These are phyloP conservation scores for Motacilla tschutschensis DNA, from an alignment of 2,113 vertebrate genomes.

Conservation along the genomic window DNA sequence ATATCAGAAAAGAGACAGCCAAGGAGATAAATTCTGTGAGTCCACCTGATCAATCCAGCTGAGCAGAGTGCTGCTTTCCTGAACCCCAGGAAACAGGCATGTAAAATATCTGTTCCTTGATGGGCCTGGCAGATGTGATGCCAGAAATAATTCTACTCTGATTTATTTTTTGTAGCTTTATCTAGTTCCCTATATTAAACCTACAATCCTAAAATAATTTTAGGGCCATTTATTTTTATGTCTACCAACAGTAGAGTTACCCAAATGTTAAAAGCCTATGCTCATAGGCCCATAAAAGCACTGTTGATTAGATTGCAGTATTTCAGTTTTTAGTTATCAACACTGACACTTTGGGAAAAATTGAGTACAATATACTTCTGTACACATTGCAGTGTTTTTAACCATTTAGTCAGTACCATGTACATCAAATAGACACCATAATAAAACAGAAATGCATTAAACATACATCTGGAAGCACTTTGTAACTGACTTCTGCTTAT, in stretches of 20 bases:
- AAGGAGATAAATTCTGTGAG: conserved; percentile 33
- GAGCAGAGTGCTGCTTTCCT: conserved; percentile 5
- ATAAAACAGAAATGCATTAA: conserved; percentile 66
- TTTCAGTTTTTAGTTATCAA: conserved; percentile 67
- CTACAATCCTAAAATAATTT: conserved; percentile 66
- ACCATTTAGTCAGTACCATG: conserved; percentile 54
- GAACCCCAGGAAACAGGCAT: conserved; percentile 27
- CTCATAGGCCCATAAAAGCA: conserved; percentile 57
- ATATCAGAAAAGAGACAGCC: conserved; percentile 6
- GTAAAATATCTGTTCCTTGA: conserved; percentile 56
- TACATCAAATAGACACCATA: conserved; percentile 61
- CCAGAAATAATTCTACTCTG: conserved; percentile 50
- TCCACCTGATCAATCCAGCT: conserved; percentile 20
- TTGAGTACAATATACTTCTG: conserved; percentile 51
- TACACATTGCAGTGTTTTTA: conserved; percentile 58
- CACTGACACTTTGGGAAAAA: conserved; percentile 59
- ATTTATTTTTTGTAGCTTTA: conserved; percentile 59
- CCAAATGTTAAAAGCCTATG: conserved; percentile 64
- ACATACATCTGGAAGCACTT: conserved; percentile 62
- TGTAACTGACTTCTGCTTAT: conserved; percentile 64
- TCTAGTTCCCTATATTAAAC: conserved; percentile 61
- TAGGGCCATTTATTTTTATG: conserved; percentile 69
- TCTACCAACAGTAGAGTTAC: conserved; percentile 62
- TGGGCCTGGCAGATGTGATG: conserved; percentile 43
- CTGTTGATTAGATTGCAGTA: conserved; percentile 62